Base-by-base conservation (phyloP, 2,797 vertebrate species). In the Bradypodion ventrale region DNA sequence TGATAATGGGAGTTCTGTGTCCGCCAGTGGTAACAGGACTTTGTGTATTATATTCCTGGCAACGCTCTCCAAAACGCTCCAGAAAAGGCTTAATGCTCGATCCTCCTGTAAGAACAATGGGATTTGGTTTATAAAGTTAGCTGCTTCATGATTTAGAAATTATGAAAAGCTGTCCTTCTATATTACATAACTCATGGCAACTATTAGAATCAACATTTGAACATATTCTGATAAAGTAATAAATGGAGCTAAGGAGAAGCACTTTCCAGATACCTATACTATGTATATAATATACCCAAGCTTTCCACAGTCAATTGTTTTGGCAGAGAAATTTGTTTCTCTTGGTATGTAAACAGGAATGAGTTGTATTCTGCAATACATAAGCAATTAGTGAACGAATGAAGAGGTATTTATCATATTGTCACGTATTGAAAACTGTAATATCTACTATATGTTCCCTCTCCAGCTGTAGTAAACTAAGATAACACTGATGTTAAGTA, bases 1-100 rank as follows among this genome's bases (percentile, higher is more conserved):
- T 97, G 76, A 96, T 90, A 35, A 78, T 7, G 2, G 95, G 83
- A 72, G 93, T 90, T 86, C 93, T 92, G 32, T 94, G 93, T 27
- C 88, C 80, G 1, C 92, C 40, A 63, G 80, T 92, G 32, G 91
- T 88, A 42, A 94, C 93, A 44, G 97, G 96, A 85, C 94, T 95
- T 42, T 72, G 95, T 76, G 87, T 90, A 16, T 82, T 94, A 12
- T 91, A 96, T 74, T 99, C 97, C 84, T 97, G 97, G 90, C 97
- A 98, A 88, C 92, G 93, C 87, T 99, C 98, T 76, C 96, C 98
- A 95, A 99, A 99, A 74, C 97, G 97, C 90, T 98, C 98, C 95
- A 98, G 93, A 89, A 99, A 99, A 87, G 97, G 97, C 88, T 98
- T 99, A 23, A 98, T 97, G 89, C 95, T 98, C 89, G 85, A 66